phyloP scores from a whole-genome alignment of 2,888 invertebrate species.

The Tethea ocularis region DNA sequence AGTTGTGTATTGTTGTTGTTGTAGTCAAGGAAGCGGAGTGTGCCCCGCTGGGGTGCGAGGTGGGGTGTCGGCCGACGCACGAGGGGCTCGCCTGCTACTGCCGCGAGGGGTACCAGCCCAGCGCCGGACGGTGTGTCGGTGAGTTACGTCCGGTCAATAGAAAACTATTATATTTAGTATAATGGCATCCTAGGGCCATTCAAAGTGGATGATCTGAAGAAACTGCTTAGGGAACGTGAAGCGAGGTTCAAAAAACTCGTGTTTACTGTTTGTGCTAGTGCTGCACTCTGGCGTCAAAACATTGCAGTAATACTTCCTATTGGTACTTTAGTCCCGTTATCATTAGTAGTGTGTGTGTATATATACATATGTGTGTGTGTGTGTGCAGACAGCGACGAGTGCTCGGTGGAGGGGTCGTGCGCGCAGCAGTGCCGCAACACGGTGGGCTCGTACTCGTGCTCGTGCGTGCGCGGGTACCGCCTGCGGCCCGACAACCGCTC shows the following conservation, averaged over 20 bases:
- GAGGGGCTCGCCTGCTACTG: slow-evolving; percentile 91
- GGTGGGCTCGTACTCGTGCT: slow-evolving; percentile 87
- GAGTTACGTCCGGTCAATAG: slow-evolving; percentile 23
- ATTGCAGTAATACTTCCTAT: too few relatives aligned
- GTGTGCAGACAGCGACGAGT: slow-evolving; percentile 89
- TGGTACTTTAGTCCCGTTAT: too few relatives aligned
- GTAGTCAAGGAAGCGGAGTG: slow-evolving; percentile 74
- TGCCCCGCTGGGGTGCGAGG: slow-evolving; percentile 81
- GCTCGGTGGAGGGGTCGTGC: slow-evolving; percentile 87
- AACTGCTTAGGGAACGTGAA: too few relatives aligned
- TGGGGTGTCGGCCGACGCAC: slow-evolving; percentile 88
- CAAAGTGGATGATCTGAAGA: too few relatives aligned
- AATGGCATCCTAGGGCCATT: too few relatives aligned
- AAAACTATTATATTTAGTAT: too few relatives aligned
- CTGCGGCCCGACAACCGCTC: slow-evolving; percentile 76
- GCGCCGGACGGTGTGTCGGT: slow-evolving; percentile 85
- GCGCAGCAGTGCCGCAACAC: slow-evolving; percentile 89
- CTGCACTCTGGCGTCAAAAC: too few relatives aligned
- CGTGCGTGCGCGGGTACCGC: slow-evolving; percentile 88
- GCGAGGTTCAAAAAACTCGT: too few relatives aligned
- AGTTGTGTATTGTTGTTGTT: slow-evolving; percentile 10
- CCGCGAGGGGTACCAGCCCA: slow-evolving; percentile 85
- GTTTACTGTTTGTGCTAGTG: too few relatives aligned
- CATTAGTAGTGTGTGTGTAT: slow-evolving; percentile 1
- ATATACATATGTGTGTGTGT: background rate